Evolutionary conservation across 2,888 invertebrate genomes (phyloP), one percentile per base, ranked within the genome.

Genomic region (Andrena chrysosceles): DNA sequence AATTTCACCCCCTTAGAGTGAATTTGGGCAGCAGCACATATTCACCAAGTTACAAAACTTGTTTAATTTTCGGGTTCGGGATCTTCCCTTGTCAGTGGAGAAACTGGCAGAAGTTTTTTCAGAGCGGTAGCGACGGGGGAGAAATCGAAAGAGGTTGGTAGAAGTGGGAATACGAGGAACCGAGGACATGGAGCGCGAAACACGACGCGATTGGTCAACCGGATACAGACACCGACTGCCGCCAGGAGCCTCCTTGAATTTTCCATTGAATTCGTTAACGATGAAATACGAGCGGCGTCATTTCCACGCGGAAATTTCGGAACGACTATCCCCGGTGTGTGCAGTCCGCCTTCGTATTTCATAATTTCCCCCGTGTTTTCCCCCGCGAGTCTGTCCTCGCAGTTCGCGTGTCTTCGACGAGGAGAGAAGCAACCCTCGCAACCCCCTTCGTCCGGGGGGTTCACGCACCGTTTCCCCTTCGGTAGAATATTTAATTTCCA

Each of bases 211-310:
- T 10, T 56, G 23, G 56, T 23, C 23, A 56, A 26, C 20, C 10
- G 56, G 56, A 23, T 26, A 2, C 54, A 4, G 35, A 56, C 16
- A 16, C n/a, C 31, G 33, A 10, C 23, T 8, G 8, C 1, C 52
- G 20, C 2, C 7, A 72, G 72, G 60, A 52, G 68, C 48, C 35
- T 66, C 54, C 70, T 64, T 80, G 83, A 83, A 81, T 81, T 84
- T 81, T 75, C 78, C 74, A 83, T 81, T 31, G 78, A 74, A 78
- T 75, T 68, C 77, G 76, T 85, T 78, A 78, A 87, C 81, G 71
- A 83, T 73, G 64, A 79, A 59, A 62, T 23, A 64, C 49, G 59
- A 68, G 59, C 52, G 56, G 13, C n/a, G 33, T 52, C 62, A 23
- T 62, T 64, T 75, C 42, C 62, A 49, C 13, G 35, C 8, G 33